These are phyloP conservation scores for Drosophila suzukii DNA, from an alignment of 1,140 invertebrate species.

Conservation along the genomic window DNA sequence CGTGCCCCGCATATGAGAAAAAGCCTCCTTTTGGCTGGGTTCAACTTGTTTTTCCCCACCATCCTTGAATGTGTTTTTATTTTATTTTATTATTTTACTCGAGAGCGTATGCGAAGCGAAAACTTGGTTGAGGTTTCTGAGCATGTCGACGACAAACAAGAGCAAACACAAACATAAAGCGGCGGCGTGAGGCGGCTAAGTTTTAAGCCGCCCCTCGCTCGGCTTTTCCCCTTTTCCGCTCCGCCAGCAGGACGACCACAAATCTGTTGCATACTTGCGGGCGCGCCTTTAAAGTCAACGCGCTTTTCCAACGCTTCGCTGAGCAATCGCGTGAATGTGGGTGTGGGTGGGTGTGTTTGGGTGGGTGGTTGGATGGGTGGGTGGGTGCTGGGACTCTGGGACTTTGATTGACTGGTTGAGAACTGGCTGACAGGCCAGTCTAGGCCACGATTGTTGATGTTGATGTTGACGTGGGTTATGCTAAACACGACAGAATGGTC, in stretches of 20 bases:
- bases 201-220: slow-evolving; percentile 44
- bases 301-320: slow-evolving; percentile 42
- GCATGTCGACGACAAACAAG: slow-evolving; percentile 63
- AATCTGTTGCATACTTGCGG: slow-evolving; percentile 80
- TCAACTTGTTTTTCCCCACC: slow-evolving; percentile 14
- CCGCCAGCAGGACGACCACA: slow-evolving; percentile 41
- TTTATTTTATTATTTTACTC: slow-evolving; percentile 62
- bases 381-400: neutral
- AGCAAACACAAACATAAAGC: slow-evolving; percentile 38
- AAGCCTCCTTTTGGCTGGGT: slow-evolving; percentile 32
- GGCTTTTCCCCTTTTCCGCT: neutral
- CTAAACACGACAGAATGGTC: slow-evolving; percentile 12
- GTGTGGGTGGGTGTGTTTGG: neutral
- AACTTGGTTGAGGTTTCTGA: slow-evolving; percentile 52
- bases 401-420: slow-evolving; percentile 70
- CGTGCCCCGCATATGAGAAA: slow-evolving; percentile 80
- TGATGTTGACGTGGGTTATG: slow-evolving; percentile 47
- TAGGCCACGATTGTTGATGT: slow-evolving; percentile 29
- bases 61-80: neutral
- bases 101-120: slow-evolving; percentile 48
- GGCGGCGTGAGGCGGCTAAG: slow-evolving; percentile 27
- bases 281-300: slow-evolving; percentile 71
- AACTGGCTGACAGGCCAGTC: slow-evolving; percentile 46
- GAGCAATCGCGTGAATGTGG: slow-evolving; percentile 12
- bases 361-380: neutral